Conservation (phyloP, 2,113 vertebrate genomes). For the Plectropomus leopardus region DNA sequence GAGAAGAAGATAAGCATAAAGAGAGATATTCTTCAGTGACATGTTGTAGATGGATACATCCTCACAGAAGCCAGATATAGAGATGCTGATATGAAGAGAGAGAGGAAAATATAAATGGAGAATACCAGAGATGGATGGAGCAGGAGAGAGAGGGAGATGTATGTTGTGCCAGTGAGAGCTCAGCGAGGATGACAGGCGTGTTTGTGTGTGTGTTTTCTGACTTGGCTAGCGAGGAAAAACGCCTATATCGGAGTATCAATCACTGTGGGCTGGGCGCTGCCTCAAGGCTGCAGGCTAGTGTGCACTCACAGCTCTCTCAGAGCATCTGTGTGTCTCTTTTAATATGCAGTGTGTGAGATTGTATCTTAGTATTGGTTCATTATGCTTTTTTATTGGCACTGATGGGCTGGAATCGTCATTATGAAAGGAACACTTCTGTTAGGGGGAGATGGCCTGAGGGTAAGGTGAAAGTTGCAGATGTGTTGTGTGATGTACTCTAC, state of each 20-base stretch:
- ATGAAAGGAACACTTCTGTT: neutral
- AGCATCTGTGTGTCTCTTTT: constrained; percentile 22
- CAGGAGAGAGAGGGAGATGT: constrained; percentile 34
- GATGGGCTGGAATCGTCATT: constrained; percentile 1
- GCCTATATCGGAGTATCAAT: constrained; percentile 64
- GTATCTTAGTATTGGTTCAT: neutral
- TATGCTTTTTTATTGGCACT: constrained; percentile 2
- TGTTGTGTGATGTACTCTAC: neutral
- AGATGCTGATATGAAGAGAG: constrained; percentile 54
- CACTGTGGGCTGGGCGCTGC: constrained; percentile 68
- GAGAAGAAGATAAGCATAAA: constrained; percentile 41
- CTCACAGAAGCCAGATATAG: constrained; percentile 50
- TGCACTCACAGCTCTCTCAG: constrained; percentile 28
- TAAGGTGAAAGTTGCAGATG: neutral
- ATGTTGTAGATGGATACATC: constrained; percentile 56
- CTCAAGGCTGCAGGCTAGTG: constrained; percentile 62
- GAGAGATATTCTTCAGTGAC: constrained; percentile 36
- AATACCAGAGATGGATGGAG: constrained; percentile 59
- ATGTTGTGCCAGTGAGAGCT: constrained; percentile 52
- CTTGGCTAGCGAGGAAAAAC: constrained; percentile 50
- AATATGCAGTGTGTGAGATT: constrained; percentile 9
- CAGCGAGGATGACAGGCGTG: constrained; percentile 52
- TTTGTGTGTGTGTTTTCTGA: constrained; percentile 50
- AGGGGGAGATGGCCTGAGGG: neutral
- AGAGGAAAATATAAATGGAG: constrained; percentile 55